Evolutionary conservation across 2,797 vertebrate species (phyloP).

Genomic region (Cichlasoma orientale): DNA sequence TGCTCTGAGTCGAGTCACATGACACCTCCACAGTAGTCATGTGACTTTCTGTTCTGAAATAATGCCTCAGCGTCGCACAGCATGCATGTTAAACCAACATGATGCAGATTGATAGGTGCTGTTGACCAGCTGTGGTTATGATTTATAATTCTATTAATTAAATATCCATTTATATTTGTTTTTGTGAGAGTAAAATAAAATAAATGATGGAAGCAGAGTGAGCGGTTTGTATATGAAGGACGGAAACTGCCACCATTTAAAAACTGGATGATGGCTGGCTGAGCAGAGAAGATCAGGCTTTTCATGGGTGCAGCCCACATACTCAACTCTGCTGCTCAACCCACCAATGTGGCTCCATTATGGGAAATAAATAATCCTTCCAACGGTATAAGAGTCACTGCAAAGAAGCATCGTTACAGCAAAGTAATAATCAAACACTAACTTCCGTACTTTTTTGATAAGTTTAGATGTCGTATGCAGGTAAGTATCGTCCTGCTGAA

Average conservation of each 20-base stretch:
- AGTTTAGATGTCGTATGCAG: too few species aligned
- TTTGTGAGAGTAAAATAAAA: background rate
- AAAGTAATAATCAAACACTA: too few species aligned
- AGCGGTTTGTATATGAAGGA: accelerated
- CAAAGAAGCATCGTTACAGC: too few species aligned
- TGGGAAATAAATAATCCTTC: too few species aligned
- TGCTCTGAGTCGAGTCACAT: background rate
- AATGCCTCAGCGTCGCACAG: background rate
- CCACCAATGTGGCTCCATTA: too few species aligned
- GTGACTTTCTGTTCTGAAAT: background rate
- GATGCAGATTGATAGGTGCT: background rate
- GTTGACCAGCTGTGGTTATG: background rate
- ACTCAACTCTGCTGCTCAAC: too few species aligned
- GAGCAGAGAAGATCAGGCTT: too few species aligned
- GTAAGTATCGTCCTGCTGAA: too few species aligned
- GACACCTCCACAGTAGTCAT: background rate
- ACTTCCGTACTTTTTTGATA: too few species aligned
- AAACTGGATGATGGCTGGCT: too few species aligned
- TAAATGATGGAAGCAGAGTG: background rate
- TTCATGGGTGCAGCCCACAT: too few species aligned
- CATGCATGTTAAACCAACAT: background rate
- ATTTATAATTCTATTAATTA: background rate
- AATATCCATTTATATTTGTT: background rate
- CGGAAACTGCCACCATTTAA: background rate
- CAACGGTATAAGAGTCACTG: too few species aligned